Percentiles rank a stretch among this genome's conserved stretches.
Conservation (phyloP, 2,113 vertebrate species). For the Siniperca knerii region DNA sequence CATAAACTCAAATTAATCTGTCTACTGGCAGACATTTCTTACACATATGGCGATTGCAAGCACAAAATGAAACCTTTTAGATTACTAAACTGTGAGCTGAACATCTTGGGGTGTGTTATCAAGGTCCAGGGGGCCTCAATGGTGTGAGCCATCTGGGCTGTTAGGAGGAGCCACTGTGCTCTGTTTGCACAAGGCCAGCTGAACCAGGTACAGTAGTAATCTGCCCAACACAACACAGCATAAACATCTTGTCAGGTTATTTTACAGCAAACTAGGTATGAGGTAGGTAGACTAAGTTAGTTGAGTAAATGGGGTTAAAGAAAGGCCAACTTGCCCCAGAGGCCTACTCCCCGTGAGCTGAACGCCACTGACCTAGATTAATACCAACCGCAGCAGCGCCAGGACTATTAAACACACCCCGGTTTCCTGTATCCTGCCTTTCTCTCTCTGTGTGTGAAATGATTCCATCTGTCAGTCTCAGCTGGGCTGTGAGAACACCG, state of each 20-base stretch:
- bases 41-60: background rate
- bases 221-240: background rate
- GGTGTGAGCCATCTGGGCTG: conserved; percentile 12
- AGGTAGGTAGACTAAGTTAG: conserved; percentile 53
- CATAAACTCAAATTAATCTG: background rate
- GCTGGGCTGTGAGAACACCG: conserved; percentile 73
- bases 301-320: conserved; percentile 64
- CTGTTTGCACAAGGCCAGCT: conserved; percentile 5
- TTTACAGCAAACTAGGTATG: conserved; percentile 39
- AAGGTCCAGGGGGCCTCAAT: conserved; percentile 19
- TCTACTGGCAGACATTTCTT: background rate
- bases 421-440: conserved; percentile 77
- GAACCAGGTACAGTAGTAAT: conserved; percentile 31
- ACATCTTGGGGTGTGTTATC: conserved; percentile 26
- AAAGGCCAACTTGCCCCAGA: conserved; percentile 69
- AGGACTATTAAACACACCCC: conserved; percentile 72
- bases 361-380: conserved; percentile 78
- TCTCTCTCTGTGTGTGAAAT: conserved; percentile 80
- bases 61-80: background rate
- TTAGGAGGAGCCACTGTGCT: background rate
- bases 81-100: conserved; percentile 3
- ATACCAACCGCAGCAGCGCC: conserved; percentile 72
- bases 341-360: conserved; percentile 57
- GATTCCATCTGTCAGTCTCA: conserved; percentile 83
- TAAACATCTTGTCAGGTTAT: conserved; percentile 39